Evolutionary conservation across 2,113 vertebrate species (phyloP).

Genomic region (Gallinago jamesoni): DNA sequence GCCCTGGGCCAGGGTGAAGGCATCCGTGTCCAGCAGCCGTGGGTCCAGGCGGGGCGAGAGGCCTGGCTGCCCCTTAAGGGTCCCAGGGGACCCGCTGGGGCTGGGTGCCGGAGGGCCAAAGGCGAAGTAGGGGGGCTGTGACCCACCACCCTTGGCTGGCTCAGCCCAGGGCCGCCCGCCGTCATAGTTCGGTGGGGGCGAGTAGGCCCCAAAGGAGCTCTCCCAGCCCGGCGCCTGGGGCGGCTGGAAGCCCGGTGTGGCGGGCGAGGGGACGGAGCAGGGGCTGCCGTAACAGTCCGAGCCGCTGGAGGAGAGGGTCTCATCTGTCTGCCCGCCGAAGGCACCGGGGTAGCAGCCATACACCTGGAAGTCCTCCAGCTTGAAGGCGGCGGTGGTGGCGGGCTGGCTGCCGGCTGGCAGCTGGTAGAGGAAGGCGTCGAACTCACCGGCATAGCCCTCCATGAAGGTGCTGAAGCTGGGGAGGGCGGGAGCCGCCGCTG

Average conservation of each 20-base stretch:
- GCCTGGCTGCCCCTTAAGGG: constrained; percentile 70
- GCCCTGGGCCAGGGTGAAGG: constrained; percentile 52
- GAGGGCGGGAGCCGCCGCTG: constrained; percentile 75
- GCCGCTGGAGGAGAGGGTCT: constrained; percentile 85
- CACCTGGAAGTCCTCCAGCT: constrained; percentile 90
- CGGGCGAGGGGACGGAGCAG: constrained; percentile 82
- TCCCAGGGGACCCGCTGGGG: constrained; percentile 56
- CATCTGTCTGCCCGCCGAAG: constrained; percentile 79
- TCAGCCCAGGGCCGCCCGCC: constrained; percentile 80
- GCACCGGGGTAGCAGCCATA: constrained; percentile 90
- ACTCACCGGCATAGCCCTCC: constrained; percentile 81
- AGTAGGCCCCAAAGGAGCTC: constrained; percentile 84
- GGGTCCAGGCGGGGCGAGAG: constrained; percentile 72
- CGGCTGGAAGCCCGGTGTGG: constrained; percentile 84
- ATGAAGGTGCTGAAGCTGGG: constrained; percentile 91
- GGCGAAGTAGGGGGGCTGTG: constrained; percentile 83
- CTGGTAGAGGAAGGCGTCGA: constrained; percentile 91
- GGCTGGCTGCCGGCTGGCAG: constrained; percentile 69
- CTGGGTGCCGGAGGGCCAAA: constrained; percentile 78
- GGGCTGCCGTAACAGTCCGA: constrained; percentile 92
- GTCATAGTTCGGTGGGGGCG: constrained; percentile 82
- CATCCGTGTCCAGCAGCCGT: constrained; percentile 76
- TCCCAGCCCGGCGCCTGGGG: constrained; percentile 86
- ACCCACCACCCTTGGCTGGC: constrained; percentile 70
- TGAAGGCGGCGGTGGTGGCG: constrained; percentile 71